Base-by-base conservation (phyloP, 2,888 invertebrate genomes). In the Tanypteryx hageni region DNA sequence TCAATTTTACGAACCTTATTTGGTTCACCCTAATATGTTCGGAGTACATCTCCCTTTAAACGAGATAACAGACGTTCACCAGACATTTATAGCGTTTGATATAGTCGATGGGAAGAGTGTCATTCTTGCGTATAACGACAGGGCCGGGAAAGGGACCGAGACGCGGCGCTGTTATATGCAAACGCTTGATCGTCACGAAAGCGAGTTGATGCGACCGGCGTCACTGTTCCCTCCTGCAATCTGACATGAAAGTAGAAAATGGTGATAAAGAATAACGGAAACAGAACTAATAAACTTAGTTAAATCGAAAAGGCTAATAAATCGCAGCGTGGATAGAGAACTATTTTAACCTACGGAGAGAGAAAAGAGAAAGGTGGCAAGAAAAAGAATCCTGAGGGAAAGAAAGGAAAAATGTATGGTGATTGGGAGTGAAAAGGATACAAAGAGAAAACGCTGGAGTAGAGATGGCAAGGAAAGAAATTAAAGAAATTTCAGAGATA, bases 101-200 rank as follows among this genome's bases (percentile, higher is more conserved):
- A 76, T 76, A 27, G 76, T 27, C 76, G 14, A 76, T 27, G 76
- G 76, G 16, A 76, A 76, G 11, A 22, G 22, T 11, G 76, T 22
- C 27, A 27, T 44, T 1, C 44, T 44, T 44, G 44, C 5, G 5
- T 44, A 44, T 18, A 76, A 18, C n/a, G 3, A 68, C 76, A 27
- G 18, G 27, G 13, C 22, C 22, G 11, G 76, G 76, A 22, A 76
- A 76, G 27, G 76, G 22, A 76, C 22, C 22, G 22, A 76, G 22
- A 22, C 76, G n/a, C 27, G 76, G 76, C n/a, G 18, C 64, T 18
- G 22, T 10, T 13, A 13, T 76, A 76, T 76, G 76, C 27, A 76
- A 76, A 76, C 76, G 76, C 76, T 76, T 76, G 76, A 76, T 76
- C 76, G 76, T 27, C 27, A 27, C 13, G 76, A 27, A 76, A 76